Evolutionary conservation across 2,888 invertebrate species (phyloP).

Genomic region (Dryomyza anilis): DNA sequence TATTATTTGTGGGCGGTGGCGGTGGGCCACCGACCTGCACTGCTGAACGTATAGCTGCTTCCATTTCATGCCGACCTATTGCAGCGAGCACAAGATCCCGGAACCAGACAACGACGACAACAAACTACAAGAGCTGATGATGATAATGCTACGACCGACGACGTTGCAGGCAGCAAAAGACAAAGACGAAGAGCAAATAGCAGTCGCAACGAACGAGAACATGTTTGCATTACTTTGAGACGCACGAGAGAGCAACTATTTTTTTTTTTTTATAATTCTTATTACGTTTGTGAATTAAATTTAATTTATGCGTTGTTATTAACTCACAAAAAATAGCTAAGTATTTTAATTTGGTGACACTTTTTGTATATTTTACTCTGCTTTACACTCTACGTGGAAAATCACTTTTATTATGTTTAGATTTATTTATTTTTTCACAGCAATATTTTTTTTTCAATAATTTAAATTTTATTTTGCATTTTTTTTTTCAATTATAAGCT

Average conservation of each 20-base stretch:
- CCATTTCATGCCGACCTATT: slow-evolving; percentile 63
- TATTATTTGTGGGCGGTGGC: slow-evolving; percentile 41
- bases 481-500: slow-evolving; percentile 25
- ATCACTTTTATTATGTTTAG: no score
- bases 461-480: slow-evolving; percentile 21
- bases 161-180: neutral
- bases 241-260: no score
- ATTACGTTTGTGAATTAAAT: no score
- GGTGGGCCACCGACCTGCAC: slow-evolving; percentile 63
- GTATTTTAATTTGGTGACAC: no score
- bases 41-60: slow-evolving; percentile 63
- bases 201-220: no score
- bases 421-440: slow-evolving; percentile 1
- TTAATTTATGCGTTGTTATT: no score
- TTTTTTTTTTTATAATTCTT: no score
- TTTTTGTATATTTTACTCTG: no score
- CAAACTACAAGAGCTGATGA: slow-evolving; percentile 26
- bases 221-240: neutral
- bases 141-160: slow-evolving; percentile 8
- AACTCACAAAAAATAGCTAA: no score
- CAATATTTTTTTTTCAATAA: slow-evolving; percentile 17
- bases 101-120: slow-evolving; percentile 23
- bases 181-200: neutral
- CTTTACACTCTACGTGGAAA: no score
- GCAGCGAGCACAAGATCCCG: slow-evolving; percentile 16